A percentile compares a stretch with the other conserved stretches of the same genome.
phyloP scores from a whole-genome alignment of 1,140 invertebrate genomes.

The roundworm (Caenorhabditis elegans) region DNA sequence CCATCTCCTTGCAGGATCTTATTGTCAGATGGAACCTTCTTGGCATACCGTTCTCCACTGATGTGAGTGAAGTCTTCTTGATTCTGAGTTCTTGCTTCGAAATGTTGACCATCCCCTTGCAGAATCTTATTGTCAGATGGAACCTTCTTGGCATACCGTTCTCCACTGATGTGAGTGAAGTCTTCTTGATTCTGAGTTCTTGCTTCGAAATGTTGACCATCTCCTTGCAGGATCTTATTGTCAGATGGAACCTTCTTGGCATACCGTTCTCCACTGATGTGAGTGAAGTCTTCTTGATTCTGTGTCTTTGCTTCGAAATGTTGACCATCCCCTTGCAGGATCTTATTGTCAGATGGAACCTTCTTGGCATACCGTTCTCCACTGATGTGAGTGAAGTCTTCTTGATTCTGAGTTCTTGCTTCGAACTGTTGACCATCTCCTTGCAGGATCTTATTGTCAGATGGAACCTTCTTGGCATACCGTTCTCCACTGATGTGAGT shows the following conservation, averaged over 20 bases:
- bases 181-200: conserved; percentile 23
- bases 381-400: conserved; percentile 7
- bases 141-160: background rate
- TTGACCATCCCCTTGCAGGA: conserved; percentile 11
- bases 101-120: conserved; percentile 10
- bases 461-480: background rate
- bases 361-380: conserved; percentile 5
- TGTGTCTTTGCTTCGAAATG: background rate
- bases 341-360: background rate
- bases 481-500: background rate
- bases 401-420: conserved; percentile 12
- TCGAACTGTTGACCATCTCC: conserved; percentile 17
- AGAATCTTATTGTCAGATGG: background rate
- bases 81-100: background rate
- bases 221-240: background rate
- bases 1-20: conserved; percentile 10
- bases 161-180: background rate
- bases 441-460: background rate
- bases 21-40: background rate
- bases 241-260: background rate
- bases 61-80: conserved; percentile 1
- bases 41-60: background rate
- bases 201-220: conserved; percentile 1
- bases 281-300: conserved; percentile 13
- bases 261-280: background rate